Percentiles rank a stretch among this genome's conserved stretches.
These are phyloP conservation scores for fruit fly (Drosophila melanogaster) DNA, from an alignment of 1,140 invertebrate species.

Conservation along the genomic window Release_6_plus_ISO1_MT NT_037436.4:9881001-9881500, in stretches of 20 bases:
- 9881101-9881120: constrained; percentile 63
- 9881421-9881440: constrained; percentile 26
- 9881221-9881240: constrained; percentile 28
- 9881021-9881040: constrained; percentile 35
- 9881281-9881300: constrained; percentile 62
- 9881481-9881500: constrained; percentile 20
- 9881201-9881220: constrained; percentile 63
- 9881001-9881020: constrained; percentile 6
- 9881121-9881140: constrained; percentile 71
- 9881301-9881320: constrained; percentile 56
- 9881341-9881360: constrained; percentile 61
- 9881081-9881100: constrained; percentile 71
- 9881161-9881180: constrained; percentile 73
- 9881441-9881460: background rate
- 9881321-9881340: constrained; percentile 74
- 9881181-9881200: constrained; percentile 65
- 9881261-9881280: constrained; percentile 74
- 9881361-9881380: constrained; percentile 39
- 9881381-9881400: constrained; percentile 48
- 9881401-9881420: constrained; percentile 7
- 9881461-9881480: constrained; percentile 15
- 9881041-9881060: constrained; percentile 39
- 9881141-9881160: constrained; percentile 54
- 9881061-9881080: constrained; percentile 76
- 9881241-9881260: constrained; percentile 57